These are phyloP conservation scores for Mus minutoides DNA, from an alignment of 2,797 vertebrate genomes.

Conservation along the genomic window DNA sequence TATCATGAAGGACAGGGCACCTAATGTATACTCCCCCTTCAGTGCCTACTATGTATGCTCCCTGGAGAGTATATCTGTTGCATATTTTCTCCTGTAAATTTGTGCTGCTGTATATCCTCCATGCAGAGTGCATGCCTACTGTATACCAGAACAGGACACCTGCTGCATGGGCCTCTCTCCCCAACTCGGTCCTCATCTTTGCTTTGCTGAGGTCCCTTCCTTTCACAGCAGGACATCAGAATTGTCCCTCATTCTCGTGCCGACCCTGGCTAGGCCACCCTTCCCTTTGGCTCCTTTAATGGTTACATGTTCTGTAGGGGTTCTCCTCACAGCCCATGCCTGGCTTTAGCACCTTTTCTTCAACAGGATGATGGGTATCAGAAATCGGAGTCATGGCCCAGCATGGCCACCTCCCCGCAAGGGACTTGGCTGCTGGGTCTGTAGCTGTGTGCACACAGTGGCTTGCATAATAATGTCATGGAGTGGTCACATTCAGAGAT, in stretches of 20 bases:
- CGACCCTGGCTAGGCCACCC: not conserved
- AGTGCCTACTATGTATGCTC: not conserved
- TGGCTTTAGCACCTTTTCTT: not conserved
- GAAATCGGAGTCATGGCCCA: not conserved
- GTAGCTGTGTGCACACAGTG: not conserved
- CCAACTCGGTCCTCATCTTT: no score
- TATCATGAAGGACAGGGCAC: not conserved
- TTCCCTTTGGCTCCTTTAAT: no score
- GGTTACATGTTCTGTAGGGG: fast-evolving
- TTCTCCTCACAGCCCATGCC: not conserved
- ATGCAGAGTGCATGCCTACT: not conserved
- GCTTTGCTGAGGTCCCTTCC: not conserved
- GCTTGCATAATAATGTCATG: not conserved
- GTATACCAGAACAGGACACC: not conserved
- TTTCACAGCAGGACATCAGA: not conserved
- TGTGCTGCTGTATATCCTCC: not conserved
- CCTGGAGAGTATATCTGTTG: not conserved
- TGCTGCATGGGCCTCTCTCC: no score
- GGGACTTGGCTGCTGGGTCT: not conserved
- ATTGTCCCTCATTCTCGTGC: not conserved
- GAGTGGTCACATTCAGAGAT: not conserved
- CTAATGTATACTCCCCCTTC: not conserved
- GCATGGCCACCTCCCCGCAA: not conserved
- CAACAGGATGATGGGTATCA: no score
- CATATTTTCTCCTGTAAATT: not conserved